phyloP scores from a whole-genome alignment of 1,140 invertebrate genomes.

The Drosophila pectinifera region DNA sequence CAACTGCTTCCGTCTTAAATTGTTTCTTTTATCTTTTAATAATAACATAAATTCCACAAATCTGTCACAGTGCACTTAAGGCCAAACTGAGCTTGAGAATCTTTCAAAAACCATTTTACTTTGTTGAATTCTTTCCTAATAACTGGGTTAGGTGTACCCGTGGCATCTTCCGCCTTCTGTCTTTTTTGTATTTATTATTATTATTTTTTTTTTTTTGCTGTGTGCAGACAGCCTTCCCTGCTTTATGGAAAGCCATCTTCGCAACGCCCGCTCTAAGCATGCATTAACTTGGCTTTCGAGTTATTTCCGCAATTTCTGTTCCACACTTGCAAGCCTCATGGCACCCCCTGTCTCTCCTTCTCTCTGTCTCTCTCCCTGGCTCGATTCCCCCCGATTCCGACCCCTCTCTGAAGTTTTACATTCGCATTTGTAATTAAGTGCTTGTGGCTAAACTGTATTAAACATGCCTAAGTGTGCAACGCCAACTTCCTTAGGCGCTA shows the following conservation, averaged over 20 bases:
- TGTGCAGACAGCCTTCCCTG: too few species aligned
- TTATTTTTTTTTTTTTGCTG: too few species aligned
- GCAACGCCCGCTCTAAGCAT: slow-evolving; percentile 14
- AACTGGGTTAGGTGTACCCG: slow-evolving; percentile 32
- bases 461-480: slow-evolving; percentile 84
- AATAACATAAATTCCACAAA: background rate
- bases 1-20: too few species aligned
- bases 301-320: slow-evolving; percentile 55
- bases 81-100: slow-evolving; percentile 17
- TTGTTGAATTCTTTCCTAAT: slow-evolving; percentile 44
- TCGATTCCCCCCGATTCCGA: background rate
- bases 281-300: slow-evolving; percentile 46
- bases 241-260: background rate
- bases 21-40: too few species aligned
- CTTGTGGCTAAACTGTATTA: slow-evolving; percentile 85
- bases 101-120: slow-evolving; percentile 31
- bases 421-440: slow-evolving; percentile 82
- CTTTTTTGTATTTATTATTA: background rate
- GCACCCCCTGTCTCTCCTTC: background rate
- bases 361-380: background rate
- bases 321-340: slow-evolving; percentile 34
- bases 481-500: slow-evolving; percentile 55
- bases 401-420: slow-evolving; percentile 19
- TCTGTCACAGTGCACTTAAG: slow-evolving; percentile 7
- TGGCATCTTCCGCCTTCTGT: slow-evolving; percentile 28